A percentile compares a stretch with the other conserved stretches of the same genome.
These are phyloP conservation scores for Lingula anatina DNA, from an alignment of 2,888 invertebrate species.

Conservation along the genomic window DNA sequence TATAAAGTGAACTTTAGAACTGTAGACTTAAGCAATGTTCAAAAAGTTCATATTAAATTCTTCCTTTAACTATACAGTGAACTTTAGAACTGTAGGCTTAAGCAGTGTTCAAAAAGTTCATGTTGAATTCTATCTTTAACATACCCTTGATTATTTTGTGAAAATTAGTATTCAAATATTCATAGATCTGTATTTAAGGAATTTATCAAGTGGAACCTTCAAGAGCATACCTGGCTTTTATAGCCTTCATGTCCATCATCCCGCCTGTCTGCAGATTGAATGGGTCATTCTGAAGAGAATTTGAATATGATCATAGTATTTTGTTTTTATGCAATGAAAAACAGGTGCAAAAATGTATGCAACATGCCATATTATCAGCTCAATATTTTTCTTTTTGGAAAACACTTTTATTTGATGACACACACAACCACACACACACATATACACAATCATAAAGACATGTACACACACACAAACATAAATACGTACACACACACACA, in stretches of 20 bases:
- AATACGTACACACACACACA: not conserved
- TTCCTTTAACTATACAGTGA: not conserved
- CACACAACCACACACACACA: slow-evolving; percentile 1
- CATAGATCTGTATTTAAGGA: no score
- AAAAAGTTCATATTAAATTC: not conserved
- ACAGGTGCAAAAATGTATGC: no score
- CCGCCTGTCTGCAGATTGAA: slow-evolving; percentile 64
- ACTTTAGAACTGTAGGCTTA: slow-evolving; percentile 15
- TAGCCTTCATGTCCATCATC: slow-evolving; percentile 73
- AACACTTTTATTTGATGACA: not conserved
- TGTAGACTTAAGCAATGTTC: not conserved
- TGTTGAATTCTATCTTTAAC: no score
- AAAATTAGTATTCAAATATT: no score
- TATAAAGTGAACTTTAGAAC: no score
- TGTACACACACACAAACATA: slow-evolving; percentile 1
- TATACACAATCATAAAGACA: not conserved
- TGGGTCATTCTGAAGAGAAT: slow-evolving; percentile 51
- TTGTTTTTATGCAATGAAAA: no score
- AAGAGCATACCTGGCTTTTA: slow-evolving; percentile 43
- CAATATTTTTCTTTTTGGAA: no score
- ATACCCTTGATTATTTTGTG: no score
- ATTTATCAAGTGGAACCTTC: no score
- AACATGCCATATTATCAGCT: no score
- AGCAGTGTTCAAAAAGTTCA: not conserved
- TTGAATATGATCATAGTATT: no score